Base-by-base conservation (phyloP, 2,888 invertebrate species). In the Unio delphinus region DNA sequence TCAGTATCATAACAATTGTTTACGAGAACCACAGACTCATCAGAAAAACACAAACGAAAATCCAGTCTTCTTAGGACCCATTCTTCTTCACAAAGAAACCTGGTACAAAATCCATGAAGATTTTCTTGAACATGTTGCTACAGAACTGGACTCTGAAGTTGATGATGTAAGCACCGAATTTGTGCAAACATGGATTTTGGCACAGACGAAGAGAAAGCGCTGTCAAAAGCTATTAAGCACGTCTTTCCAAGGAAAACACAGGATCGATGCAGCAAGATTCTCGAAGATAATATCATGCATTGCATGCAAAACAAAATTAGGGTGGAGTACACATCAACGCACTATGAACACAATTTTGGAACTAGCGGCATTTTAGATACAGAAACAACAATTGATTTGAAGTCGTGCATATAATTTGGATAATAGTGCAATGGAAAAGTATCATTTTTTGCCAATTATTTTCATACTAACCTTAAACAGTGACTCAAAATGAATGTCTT, bases 11-110 rank as follows among this genome's bases (percentile, higher is more conserved):
- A 17, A 67, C 61, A 20, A 30, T 68, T 54, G 72, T 75, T 15
- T 75, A 72, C 57, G 67, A 75, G 62, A 72, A 72, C 61, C 26
- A 67, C 54, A 64, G 66, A 57, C 34, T 69, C 15, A 18, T 69
- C 17, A 65, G 70, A 45, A 72, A 62, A 57, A 56, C 3, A 65
- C 65, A 54, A 63, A 65, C 18, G 54, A 65, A 55, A 28, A 61
- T 18, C 72, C 72, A 8, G 54, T 72, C 4, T 67, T 75, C 20
- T 18, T 75, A 34, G 69, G 74, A 18, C 72, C 72, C 1, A 55
- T 70, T 11, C 26, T 65, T 55, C 61, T 68, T 20, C 64, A 61
- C 45, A 67, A 62, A 55, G 61, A 64, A 4, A 17, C 62, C 18
- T 45, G 8, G 1, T 61, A 56, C 45, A 55, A 57, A 55, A 64